These are phyloP conservation scores for Planiliza haematocheilus DNA, from an alignment of 2,113 vertebrate genomes.

Conservation along the genomic window DNA sequence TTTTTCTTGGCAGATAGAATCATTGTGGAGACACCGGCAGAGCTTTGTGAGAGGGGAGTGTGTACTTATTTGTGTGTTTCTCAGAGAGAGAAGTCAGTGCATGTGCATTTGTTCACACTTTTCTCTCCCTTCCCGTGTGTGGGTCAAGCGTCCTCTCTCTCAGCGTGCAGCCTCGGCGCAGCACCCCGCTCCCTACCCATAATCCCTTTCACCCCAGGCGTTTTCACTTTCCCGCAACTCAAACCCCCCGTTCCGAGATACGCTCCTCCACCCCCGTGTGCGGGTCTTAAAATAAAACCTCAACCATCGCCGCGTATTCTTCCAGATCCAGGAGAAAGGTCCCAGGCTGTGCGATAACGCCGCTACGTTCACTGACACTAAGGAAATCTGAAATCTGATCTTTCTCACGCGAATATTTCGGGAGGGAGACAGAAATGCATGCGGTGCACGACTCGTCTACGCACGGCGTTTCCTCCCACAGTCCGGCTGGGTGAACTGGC, in stretches of 20 bases:
- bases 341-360: slow-evolving; percentile 6
- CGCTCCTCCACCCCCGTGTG: slow-evolving; percentile 25
- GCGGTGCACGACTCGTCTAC: too few relatives aligned
- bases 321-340: slow-evolving; percentile 11
- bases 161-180: slow-evolving; percentile 54
- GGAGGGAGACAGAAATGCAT: too few relatives aligned
- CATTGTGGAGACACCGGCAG: not conserved
- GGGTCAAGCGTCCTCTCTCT: slow-evolving; percentile 60
- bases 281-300: slow-evolving; percentile 20
- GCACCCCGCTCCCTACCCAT: slow-evolving; percentile 56
- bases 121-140: too few relatives aligned
- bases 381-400: too few relatives aligned
- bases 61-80: not conserved
- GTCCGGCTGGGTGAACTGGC: too few relatives aligned
- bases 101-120: slow-evolving; percentile 7
- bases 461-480: too few relatives aligned
- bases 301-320: slow-evolving; percentile 28
- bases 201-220: slow-evolving; percentile 70
- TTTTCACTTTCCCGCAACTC: slow-evolving; percentile 57
- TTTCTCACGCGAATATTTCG: too few relatives aligned
- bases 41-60: not conserved
- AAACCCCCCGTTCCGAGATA: slow-evolving; percentile 69
- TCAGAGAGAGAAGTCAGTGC: not conserved
- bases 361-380: too few relatives aligned
- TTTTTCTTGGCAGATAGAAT: slow-evolving; percentile 16